Percentiles rank a stretch among this genome's conserved stretches.
Conservation (phyloP, 2,113 vertebrate species). For the Perca flavescens region DNA sequence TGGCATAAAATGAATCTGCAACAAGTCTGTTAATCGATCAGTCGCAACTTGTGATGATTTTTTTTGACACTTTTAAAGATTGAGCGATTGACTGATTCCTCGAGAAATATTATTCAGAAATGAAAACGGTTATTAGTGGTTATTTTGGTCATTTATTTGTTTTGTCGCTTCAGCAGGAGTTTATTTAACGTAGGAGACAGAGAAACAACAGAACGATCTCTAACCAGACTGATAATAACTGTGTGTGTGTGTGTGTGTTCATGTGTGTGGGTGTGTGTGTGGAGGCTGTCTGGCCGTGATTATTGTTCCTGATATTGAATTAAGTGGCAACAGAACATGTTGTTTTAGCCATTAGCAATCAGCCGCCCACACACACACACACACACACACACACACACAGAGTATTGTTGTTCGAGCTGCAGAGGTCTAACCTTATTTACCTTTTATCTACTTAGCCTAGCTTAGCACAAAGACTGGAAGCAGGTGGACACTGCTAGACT, state of each 20-base stretch:
- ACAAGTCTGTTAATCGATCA: neutral
- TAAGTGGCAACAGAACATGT: constrained; percentile 70
- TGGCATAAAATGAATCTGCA: neutral
- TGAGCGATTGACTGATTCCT: no score
- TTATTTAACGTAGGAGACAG: neutral
- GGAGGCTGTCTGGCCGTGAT: constrained; percentile 27
- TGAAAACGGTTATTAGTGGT: neutral
- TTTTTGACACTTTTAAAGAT: no score
- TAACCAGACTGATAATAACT: constrained; percentile 36
- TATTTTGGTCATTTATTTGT: neutral
- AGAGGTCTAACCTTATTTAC: neutral
- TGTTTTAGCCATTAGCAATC: constrained; percentile 56
- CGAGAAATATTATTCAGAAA: neutral
- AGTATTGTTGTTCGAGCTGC: neutral
- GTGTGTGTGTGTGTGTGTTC: constrained; percentile 23
- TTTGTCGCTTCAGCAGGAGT: neutral
- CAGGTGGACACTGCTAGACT: neutral
- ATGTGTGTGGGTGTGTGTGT: constrained; percentile 26
- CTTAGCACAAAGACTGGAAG: neutral
- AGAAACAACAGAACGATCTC: constrained; percentile 6
- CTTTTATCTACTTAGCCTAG: neutral
- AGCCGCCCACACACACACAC: constrained; percentile 11
- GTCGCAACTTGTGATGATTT: no score
- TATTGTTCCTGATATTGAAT: constrained; percentile 70
- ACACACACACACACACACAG: neutral